Conservation (phyloP, 2,888 invertebrate species). For the Drosophila prostipennis region DNA sequence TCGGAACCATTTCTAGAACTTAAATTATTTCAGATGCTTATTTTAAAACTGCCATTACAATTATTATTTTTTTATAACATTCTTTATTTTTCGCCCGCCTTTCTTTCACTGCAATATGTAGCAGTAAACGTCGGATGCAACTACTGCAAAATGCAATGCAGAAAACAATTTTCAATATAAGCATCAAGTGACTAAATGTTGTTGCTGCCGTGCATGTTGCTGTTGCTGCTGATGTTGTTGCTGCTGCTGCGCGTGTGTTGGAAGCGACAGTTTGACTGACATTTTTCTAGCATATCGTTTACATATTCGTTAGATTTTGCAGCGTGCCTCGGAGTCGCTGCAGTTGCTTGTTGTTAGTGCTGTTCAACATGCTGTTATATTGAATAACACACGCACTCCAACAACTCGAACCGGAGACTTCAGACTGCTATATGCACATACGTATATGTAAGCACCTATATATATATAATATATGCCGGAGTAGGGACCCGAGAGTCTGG, state of each 20-base stretch:
- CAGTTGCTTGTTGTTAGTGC: constrained; percentile 69
- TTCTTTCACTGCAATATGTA: constrained; percentile 31
- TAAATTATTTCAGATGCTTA: too few relatives aligned
- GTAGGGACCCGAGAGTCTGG: constrained; percentile 23
- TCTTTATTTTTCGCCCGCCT: neutral
- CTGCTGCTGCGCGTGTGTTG: constrained; percentile 78
- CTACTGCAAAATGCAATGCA: constrained; percentile 70
- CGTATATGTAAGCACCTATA: neutral
- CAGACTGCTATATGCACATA: constrained; percentile 10
- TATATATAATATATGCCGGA: constrained; percentile 1
- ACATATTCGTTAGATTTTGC: constrained; percentile 78
- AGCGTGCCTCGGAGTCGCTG: constrained; percentile 51
- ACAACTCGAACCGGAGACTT: constrained; percentile 12
- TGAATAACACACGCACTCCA: constrained; percentile 71
- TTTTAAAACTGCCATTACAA: too few relatives aligned
- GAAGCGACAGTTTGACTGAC: constrained; percentile 83
- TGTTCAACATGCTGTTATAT: constrained; percentile 77
- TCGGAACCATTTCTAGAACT: too few relatives aligned
- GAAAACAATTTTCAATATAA: constrained; percentile 81
- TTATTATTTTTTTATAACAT: too few relatives aligned
- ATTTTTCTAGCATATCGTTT: constrained; percentile 82
- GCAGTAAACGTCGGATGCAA: constrained; percentile 68
- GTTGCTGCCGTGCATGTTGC: constrained; percentile 30
- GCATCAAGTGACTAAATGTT: constrained; percentile 78
- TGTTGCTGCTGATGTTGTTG: constrained; percentile 14